Base-by-base conservation (phyloP, 2,888 invertebrate genomes). In the Protophormia terraenovae region DNA sequence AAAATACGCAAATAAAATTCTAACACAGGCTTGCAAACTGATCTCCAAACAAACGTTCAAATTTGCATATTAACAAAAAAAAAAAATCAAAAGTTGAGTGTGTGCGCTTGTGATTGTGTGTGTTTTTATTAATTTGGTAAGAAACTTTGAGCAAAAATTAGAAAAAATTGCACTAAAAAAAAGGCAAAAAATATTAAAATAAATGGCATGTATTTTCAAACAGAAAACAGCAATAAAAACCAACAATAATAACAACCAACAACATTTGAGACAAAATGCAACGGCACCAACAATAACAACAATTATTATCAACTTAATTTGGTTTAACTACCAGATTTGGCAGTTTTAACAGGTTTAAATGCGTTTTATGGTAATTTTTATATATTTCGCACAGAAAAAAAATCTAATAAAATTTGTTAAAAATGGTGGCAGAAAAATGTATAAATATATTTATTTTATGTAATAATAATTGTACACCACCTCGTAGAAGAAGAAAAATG, bases 271-370 rank as follows among this genome's bases (percentile, higher is more conserved):
- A 60, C 73, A 75, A 75, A 64, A 55, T 22, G 60, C 35, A 71
- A 35, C 66, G 45, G 16, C 24, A 62, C 7, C 62, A 53, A 60
- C 64, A 75, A 75, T 64, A 10, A 55, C 76, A 66, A 69, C 62
- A 77, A 84, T 84, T 84, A 76, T 80, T 80, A 84, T 80, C 84
- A 84, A 84, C 66, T 80, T 80, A 84, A 80, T 84, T 80, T 67
- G 80, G 80, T 84, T 84, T 84, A 84, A 79, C 79, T 84, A 84
- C 79, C 83, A 84, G 64, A 84, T 84, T 84, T 84, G 84, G 84
- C 84, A 84, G 71, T 77, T 84, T 76, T 72, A 80, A 76, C 84
- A 77, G 84, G 84, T 80, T 84, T 76, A 80, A 84, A 72, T 84
- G 80, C 66, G 76, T 83, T 84, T 76, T 80, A 84, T 80, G 84